Evolutionary conservation across 2,888 invertebrate genomes (phyloP).

Genomic region (Sthenelais limicola): DNA sequence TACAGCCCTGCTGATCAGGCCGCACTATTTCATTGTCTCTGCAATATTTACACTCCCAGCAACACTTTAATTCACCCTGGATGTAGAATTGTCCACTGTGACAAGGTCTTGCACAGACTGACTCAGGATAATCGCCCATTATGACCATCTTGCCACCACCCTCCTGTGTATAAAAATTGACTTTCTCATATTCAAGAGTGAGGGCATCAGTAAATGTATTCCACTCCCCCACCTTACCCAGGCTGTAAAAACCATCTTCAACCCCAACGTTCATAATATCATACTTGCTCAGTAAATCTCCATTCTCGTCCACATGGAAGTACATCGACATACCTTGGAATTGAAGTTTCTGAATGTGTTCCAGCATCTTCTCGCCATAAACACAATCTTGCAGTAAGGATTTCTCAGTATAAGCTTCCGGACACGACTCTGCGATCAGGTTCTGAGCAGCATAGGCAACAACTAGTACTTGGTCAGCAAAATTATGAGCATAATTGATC

Average conservation of each 20-base stretch:
- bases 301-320: slow-evolving; percentile 5
- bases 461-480: slow-evolving; percentile 2
- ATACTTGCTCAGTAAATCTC: slow-evolving; percentile 9
- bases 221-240: slow-evolving; percentile 11
- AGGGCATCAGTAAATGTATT: too few species aligned
- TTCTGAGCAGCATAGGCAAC: slow-evolving; percentile 15
- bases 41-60: slow-evolving; percentile 51
- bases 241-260: background rate
- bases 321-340: slow-evolving; percentile 51
- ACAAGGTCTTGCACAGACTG: slow-evolving; percentile 50
- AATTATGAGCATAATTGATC: background rate
- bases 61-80: slow-evolving; percentile 39
- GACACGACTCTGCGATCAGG: slow-evolving; percentile 7
- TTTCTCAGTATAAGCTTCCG: background rate
- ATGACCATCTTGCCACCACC: too few species aligned
- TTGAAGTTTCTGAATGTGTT: slow-evolving; percentile 53
- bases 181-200: too few species aligned
- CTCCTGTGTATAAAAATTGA: too few species aligned
- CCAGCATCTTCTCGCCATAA: slow-evolving; percentile 51
- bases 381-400: slow-evolving; percentile 50
- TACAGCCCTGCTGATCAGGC: slow-evolving; percentile 43
- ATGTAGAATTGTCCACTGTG: slow-evolving; percentile 39
- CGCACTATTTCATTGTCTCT: slow-evolving; percentile 47
- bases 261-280: background rate
- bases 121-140: slow-evolving; percentile 40